Base-by-base conservation (phyloP, 2,797 vertebrate genomes). In the Schizopygopsis malacanthus region DNA sequence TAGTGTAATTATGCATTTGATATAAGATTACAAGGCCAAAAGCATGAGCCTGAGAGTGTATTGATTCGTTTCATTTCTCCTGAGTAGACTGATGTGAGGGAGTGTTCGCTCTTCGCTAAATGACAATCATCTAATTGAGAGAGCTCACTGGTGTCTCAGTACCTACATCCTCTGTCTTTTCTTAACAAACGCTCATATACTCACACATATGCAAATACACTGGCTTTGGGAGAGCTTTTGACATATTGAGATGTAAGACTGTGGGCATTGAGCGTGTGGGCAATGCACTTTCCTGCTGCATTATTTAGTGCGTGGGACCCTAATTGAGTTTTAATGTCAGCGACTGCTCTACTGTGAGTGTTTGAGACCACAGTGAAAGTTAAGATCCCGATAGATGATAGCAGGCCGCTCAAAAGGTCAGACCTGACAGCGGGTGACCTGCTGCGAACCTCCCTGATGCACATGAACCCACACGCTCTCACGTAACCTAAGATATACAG, bases 281-380 rank as follows among this genome's bases (percentile, higher is more conserved):
- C 93, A 94, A 94, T 94, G 93, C 93, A 94, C 93, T 94, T 93
- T 93, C 90, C 92, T 94, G 93, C 94, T 95, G 92, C 92, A 95
- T 95, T 95, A 95, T 95, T 95, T 94, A 95, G 93, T 91, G 92
- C 93, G 92, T 93, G 92, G 93, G 91, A 88, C 83, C 87, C 93
- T 95, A 96, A 96, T 95, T 95, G 94, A 94, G 94, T 94, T 95
- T 95, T 95, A 95, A 96, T 96, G 95, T 94, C 94, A 95, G 91
- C 88, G 92, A 93, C 92, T 88, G 86, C 92, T 95, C 93, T 94
- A 91, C 91, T 90, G 89, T 89, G 90, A 89, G 90, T 88, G 92
- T 94, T 91, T 91, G 93, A 94, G 90, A 83, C 73, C 91, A 91
- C 90, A 89, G 92, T 83, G 91, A 93, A 93, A 91, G 93, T 93